Conservation (phyloP, 2,113 vertebrate species). For the pig (Sus scrofa) region DNA sequence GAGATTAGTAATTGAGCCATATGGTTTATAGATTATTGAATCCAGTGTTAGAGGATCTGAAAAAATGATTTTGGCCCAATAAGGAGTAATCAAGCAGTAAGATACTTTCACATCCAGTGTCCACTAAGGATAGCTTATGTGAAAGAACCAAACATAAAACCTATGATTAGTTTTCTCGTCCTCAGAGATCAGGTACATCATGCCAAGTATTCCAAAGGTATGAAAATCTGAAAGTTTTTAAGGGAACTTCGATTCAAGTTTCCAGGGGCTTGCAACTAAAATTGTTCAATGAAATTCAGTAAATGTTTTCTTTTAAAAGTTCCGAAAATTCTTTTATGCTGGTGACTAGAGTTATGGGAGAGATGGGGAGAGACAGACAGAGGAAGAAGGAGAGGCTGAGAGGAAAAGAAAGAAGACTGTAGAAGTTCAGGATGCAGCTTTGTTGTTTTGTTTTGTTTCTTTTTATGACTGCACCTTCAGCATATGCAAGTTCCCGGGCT, state of each 20-base stretch:
- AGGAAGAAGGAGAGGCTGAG: accelerated
- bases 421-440: background rate
- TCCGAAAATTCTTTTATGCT: background rate
- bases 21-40: conserved; percentile 50
- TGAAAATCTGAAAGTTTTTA: background rate
- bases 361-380: background rate
- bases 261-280: conserved; percentile 20
- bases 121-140: conserved; percentile 41
- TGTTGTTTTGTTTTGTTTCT: too few relatives aligned
- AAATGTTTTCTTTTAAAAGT: background rate
- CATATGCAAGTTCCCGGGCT: too few relatives aligned
- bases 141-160: conserved; percentile 37
- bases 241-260: background rate
- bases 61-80: conserved; percentile 38
- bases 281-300: background rate
- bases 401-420: background rate
- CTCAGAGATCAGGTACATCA: conserved; percentile 13
- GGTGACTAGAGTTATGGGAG: background rate
- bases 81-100: conserved; percentile 34
- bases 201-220: conserved; percentile 56
- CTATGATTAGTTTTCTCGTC: background rate
- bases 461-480: too few relatives aligned
- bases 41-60: conserved; percentile 8
- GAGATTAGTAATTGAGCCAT: conserved; percentile 57
- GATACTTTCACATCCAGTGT: background rate